phyloP scores from a whole-genome alignment of 2,113 vertebrate genomes.

The Eulacestoma nigropectus region DNA sequence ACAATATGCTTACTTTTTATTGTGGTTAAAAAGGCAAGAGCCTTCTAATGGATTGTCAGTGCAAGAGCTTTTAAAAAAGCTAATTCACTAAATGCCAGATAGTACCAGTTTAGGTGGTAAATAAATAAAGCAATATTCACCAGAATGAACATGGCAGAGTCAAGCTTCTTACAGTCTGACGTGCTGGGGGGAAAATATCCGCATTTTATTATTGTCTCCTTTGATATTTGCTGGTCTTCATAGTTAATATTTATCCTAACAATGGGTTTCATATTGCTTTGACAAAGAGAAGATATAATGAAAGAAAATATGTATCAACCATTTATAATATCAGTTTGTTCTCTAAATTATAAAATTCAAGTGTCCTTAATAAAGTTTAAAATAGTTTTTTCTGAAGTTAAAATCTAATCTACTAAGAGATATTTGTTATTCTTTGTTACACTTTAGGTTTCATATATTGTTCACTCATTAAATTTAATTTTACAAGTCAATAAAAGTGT shows the following conservation, averaged over 20 bases:
- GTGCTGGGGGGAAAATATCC: neutral
- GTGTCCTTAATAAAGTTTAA: neutral
- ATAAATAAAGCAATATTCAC: neutral
- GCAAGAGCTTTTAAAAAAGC: neutral
- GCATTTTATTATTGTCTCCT: neutral
- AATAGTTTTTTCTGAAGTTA: neutral
- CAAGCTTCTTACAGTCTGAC: neutral
- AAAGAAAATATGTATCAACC: neutral
- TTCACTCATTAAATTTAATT: neutral
- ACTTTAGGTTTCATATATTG: neutral
- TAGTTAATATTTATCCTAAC: neutral
- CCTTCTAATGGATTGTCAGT: neutral
- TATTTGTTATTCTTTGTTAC: neutral
- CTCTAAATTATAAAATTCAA: neutral
- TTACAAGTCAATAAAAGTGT: neutral
- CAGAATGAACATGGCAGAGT: neutral
- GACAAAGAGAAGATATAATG: neutral
- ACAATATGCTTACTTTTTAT: neutral
- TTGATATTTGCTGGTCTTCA: neutral
- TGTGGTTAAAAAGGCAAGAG: neutral
- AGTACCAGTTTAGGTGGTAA: neutral
- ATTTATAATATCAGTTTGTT: neutral
- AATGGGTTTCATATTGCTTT: neutral
- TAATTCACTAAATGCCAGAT: neutral
- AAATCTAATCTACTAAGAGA: neutral